Percentiles rank a stretch among this genome's conserved stretches.
These are phyloP conservation scores for Dreissena rostriformis DNA, from an alignment of 1,140 invertebrate genomes.

Conservation along the genomic window DNA sequence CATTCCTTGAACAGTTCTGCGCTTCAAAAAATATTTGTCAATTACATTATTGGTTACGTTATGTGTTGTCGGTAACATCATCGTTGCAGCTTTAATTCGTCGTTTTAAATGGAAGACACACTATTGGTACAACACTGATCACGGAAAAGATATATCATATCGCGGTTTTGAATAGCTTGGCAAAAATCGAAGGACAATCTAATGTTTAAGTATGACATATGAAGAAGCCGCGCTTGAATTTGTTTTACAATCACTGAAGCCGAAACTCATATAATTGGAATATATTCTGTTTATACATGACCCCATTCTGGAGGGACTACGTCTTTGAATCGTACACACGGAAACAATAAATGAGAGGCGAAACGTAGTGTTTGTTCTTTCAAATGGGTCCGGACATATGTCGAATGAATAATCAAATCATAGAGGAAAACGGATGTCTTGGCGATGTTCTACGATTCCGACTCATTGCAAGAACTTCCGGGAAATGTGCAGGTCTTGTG, in stretches of 20 bases:
- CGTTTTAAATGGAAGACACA: neutral
- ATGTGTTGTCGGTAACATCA: neutral
- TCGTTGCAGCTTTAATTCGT: neutral
- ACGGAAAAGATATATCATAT: neutral
- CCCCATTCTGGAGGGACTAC: neutral
- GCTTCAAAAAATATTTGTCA: neutral
- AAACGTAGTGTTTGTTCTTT: neutral
- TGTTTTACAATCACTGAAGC: neutral
- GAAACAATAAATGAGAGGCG: neutral
- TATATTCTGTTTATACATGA: neutral
- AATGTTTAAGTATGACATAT: neutral
- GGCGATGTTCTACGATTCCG: too few species aligned
- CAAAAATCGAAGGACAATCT: neutral
- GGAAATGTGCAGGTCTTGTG: too few species aligned
- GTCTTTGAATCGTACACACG: neutral
- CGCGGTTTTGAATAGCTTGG: neutral
- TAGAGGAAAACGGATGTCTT: too few species aligned
- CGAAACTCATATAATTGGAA: neutral
- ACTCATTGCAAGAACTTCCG: too few species aligned
- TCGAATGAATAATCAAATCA: too few species aligned
- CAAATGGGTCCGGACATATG: neutral
- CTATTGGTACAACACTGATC: conserved; percentile 19
- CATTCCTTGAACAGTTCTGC: neutral
- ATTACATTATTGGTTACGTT: neutral
- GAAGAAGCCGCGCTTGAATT: neutral